phyloP scores from a whole-genome alignment of 2,113 vertebrate species.

The Myiagra hebetior region DNA sequence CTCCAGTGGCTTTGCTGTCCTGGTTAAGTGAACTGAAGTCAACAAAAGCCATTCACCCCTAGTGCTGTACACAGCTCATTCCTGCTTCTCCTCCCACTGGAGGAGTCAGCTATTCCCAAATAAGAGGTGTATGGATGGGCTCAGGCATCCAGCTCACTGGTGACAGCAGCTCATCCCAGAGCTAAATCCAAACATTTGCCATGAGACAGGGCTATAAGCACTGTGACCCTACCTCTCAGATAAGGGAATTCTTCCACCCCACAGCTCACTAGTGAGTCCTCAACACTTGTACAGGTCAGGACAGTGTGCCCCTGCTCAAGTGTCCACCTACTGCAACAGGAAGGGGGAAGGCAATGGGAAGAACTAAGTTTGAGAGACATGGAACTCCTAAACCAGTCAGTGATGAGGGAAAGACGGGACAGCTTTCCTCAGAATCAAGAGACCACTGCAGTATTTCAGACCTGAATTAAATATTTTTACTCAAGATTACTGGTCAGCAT shows the following conservation, averaged over 20 bases:
- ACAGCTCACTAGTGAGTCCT: not conserved
- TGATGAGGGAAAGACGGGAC: not conserved
- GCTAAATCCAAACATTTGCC: not conserved
- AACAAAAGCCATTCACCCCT: not conserved
- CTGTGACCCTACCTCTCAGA: not conserved
- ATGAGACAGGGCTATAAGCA: not conserved
- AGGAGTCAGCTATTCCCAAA: not conserved
- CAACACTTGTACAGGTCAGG: not conserved
- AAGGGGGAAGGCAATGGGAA: not conserved
- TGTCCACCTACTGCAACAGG: not conserved
- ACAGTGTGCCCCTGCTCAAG: not conserved
- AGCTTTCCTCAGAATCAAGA: not conserved
- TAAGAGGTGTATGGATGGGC: accelerated
- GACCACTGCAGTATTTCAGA: not conserved
- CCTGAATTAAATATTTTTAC: not conserved
- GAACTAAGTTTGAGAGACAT: not conserved
- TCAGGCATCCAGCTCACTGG: not conserved
- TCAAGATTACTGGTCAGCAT: not conserved
- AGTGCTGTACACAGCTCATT: not conserved
- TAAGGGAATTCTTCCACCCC: not conserved
- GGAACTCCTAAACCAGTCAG: not conserved
- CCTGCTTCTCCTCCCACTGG: not conserved
- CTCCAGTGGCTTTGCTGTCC: not conserved
- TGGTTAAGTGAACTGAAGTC: not conserved
- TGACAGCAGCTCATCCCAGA: not conserved